Percentiles rank a stretch among this genome's conserved stretches.
Conservation (phyloP, 2,888 invertebrate species). For the Didymodactylos carnosus region DNA sequence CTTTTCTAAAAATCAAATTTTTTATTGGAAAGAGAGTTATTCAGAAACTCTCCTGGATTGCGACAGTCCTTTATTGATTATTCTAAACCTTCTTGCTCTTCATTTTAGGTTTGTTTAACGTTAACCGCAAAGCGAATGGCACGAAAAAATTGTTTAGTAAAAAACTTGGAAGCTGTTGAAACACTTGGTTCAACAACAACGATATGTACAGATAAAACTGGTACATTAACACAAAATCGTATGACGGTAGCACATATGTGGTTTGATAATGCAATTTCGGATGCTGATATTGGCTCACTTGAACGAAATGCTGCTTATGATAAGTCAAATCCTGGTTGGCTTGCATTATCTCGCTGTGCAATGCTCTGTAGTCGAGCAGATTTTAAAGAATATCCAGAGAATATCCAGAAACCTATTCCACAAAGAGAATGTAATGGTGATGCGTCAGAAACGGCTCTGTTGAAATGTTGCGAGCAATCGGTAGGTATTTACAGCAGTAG, state of each 20-base stretch:
- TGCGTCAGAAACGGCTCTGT: constrained; percentile 3
- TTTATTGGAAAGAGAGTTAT: too few species aligned
- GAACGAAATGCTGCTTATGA: constrained; percentile 1
- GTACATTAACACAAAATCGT: constrained; percentile 15
- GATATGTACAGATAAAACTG: constrained; percentile 16
- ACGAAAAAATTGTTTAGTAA: constrained; percentile 10
- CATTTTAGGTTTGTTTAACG: constrained; percentile 2
- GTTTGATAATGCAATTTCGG: constrained; percentile 12
- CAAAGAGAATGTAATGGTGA: not conserved
- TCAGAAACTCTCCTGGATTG: too few species aligned
- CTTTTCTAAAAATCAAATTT: too few species aligned
- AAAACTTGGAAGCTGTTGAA: constrained; percentile 13
- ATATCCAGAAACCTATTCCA: not conserved
- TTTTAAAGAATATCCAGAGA: not conserved
- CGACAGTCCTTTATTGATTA: too few species aligned
- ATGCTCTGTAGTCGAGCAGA: not conserved
- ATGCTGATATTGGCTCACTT: constrained; percentile 6
- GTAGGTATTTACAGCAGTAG: too few species aligned
- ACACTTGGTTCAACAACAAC: constrained; percentile 10
- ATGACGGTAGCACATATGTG: constrained; percentile 17
- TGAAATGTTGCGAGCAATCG: constrained; percentile 11
- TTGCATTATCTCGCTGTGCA: not conserved
- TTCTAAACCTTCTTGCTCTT: too few species aligned
- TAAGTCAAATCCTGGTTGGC: not conserved
- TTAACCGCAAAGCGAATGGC: constrained; percentile 12